These are phyloP conservation scores for Sitodiplosis mosellana DNA, from an alignment of 1,140 invertebrate genomes.

Conservation along the genomic window DNA sequence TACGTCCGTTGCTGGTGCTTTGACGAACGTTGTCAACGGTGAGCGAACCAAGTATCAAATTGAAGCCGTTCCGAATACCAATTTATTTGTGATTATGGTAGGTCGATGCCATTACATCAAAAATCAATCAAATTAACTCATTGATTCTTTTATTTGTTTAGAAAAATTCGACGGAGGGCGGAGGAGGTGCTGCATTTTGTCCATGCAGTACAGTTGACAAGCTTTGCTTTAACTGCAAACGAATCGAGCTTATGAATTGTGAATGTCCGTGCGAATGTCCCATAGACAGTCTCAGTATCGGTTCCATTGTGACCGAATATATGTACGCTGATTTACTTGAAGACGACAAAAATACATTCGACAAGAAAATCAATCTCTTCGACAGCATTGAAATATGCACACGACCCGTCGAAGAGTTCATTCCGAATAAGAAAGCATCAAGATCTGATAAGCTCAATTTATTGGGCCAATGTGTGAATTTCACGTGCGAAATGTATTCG, in stretches of 20 bases:
- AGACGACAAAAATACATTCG: conserved; percentile 9
- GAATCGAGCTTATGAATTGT: conserved; percentile 87
- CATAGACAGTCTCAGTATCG: conserved; percentile 3
- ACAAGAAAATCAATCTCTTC: too few species aligned
- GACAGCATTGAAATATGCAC: too few species aligned
- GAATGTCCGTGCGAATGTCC: conserved; percentile 91
- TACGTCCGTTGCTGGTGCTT: conserved; percentile 48
- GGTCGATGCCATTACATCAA: conserved; percentile 34
- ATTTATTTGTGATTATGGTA: conserved; percentile 73
- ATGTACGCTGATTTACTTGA: conserved; percentile 11
- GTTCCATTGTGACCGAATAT: too few species aligned
- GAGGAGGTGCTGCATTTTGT: conserved; percentile 52
- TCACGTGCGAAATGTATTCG: conserved; percentile 59
- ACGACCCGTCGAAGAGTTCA: too few species aligned
- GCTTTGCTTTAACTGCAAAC: conserved; percentile 76
- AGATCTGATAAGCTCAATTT: conserved; percentile 18
- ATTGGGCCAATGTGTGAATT: conserved; percentile 37
- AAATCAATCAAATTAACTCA: neutral
- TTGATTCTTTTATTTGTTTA: too few species aligned
- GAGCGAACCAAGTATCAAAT: conserved; percentile 82
- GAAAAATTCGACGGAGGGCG: conserved; percentile 43
- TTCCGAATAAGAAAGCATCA: too few species aligned
- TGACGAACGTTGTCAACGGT: conserved; percentile 70
- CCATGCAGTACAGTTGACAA: conserved; percentile 82
- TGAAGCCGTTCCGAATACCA: conserved; percentile 60